Percentiles rank a stretch among this genome's conserved stretches.
These are phyloP conservation scores for Cryptus armator DNA, from an alignment of 2,888 invertebrate species.

Conservation along the genomic window DNA sequence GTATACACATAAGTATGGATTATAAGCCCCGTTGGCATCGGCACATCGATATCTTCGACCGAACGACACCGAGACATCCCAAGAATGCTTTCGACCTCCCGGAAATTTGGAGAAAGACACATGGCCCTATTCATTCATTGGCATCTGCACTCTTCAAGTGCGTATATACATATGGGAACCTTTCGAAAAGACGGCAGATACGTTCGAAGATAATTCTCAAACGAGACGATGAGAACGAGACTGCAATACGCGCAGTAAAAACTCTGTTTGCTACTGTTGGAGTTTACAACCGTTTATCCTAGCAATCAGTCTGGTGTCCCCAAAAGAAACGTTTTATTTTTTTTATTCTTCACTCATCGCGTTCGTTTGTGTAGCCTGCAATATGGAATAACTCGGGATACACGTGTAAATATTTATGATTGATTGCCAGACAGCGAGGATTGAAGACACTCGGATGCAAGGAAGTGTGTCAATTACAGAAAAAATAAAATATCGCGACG, in stretches of 20 bases:
- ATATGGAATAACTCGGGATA: slow-evolving; percentile 31
- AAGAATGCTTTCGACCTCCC: slow-evolving; percentile 12
- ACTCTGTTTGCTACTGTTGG: slow-evolving; percentile 58
- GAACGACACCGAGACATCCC: background rate
- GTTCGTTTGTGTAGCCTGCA: slow-evolving; percentile 43
- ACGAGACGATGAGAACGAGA: slow-evolving; percentile 1
- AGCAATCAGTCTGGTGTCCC: slow-evolving; percentile 23
- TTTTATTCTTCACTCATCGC: background rate
- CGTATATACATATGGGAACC: slow-evolving; percentile 6
- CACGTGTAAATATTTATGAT: slow-evolving; percentile 45
- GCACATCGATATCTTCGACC: background rate
- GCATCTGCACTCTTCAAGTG: slow-evolving; percentile 49
- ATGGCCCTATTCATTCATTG: slow-evolving; percentile 54
- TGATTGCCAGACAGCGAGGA: slow-evolving; percentile 8
- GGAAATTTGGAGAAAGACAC: slow-evolving; percentile 52
- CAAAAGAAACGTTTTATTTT: slow-evolving; percentile 41
- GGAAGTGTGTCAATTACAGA: background rate
- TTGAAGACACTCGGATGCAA: no score
- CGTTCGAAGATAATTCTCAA: slow-evolving; percentile 46
- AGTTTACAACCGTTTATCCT: slow-evolving; percentile 54
- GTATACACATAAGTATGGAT: background rate
- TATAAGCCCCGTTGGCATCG: background rate
- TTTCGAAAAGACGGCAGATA: slow-evolving; percentile 24
- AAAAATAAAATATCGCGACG: background rate
- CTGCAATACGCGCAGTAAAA: slow-evolving; percentile 35